Evolutionary conservation across 2,888 invertebrate species (phyloP).

Genomic region (Macrosoma leucophasiata): DNA sequence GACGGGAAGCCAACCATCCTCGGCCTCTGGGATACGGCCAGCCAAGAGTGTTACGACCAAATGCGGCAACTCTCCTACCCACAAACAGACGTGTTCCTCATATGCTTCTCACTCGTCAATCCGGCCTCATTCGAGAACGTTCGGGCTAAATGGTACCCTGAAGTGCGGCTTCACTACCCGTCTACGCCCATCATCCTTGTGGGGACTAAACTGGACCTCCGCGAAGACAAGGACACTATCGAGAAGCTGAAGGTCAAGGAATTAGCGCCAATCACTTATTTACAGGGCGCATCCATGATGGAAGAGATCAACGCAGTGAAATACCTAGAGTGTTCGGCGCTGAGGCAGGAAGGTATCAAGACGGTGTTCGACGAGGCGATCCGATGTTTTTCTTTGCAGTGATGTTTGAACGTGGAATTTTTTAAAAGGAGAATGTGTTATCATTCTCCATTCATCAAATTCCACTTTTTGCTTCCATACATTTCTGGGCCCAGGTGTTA

Average conservation of each 20-base stretch:
- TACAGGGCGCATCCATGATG: constrained; percentile 94
- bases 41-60: constrained; percentile 98
- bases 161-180: constrained; percentile 99
- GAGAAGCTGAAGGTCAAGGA: constrained; percentile 98
- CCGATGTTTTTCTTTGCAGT: constrained; percentile 53
- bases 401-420: constrained; percentile 49
- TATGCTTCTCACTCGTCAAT: constrained; percentile 99
- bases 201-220: constrained; percentile 97
- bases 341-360: constrained; percentile 98
- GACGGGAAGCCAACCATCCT: constrained; percentile 98
- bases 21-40: constrained; percentile 97
- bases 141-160: constrained; percentile 99
- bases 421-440: constrained; percentile 60
- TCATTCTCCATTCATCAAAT: no score
- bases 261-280: constrained; percentile 96
- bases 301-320: constrained; percentile 98
- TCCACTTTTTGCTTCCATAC: no score
- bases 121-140: constrained; percentile 99
- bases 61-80: constrained; percentile 97
- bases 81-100: constrained; percentile 98
- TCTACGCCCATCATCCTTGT: constrained; percentile 99
- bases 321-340: constrained; percentile 97
- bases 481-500: no score
- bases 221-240: constrained; percentile 97
- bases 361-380: constrained; percentile 99